Conservation (phyloP, 1,140 invertebrate genomes). For the Druon quercuslanigerum region DNA sequence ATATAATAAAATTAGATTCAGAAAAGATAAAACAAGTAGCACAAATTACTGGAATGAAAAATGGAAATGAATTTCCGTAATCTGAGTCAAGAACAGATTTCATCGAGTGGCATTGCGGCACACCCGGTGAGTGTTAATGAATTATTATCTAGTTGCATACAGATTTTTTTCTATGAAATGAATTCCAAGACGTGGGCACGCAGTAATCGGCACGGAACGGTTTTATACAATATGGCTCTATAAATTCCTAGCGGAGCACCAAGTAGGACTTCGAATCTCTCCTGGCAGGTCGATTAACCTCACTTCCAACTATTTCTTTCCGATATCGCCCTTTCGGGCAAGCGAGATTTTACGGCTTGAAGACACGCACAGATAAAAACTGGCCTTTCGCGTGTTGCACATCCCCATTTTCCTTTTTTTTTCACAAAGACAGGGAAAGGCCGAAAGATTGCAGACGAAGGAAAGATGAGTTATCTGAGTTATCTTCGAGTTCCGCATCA, state of each 20-base stretch:
- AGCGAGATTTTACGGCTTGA: slow-evolving; percentile 44
- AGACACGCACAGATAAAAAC: slow-evolving; percentile 51
- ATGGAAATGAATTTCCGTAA: slow-evolving; percentile 5
- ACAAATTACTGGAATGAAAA: not conserved
- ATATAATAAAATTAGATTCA: no score
- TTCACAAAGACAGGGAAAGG: slow-evolving; percentile 38
- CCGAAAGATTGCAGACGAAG: slow-evolving; percentile 39
- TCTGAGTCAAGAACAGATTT: not conserved
- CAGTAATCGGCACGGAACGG: slow-evolving; percentile 34
- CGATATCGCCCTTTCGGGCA: slow-evolving; percentile 44
- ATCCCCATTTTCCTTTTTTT: slow-evolving; percentile 31
- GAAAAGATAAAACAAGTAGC: not conserved
- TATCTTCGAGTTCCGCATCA: slow-evolving; percentile 39
- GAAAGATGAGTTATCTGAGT: slow-evolving; percentile 55
- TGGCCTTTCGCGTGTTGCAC: slow-evolving; percentile 39
- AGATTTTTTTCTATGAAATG: slow-evolving; percentile 5
- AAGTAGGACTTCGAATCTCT: slow-evolving; percentile 14
- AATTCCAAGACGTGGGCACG: slow-evolving; percentile 23
- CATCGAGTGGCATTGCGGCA: not conserved
- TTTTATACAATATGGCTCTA: slow-evolving; percentile 45
- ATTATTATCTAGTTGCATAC: slow-evolving; percentile 29
- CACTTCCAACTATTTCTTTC: slow-evolving; percentile 4
- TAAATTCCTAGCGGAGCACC: slow-evolving; percentile 37
- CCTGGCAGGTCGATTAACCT: slow-evolving; percentile 33
- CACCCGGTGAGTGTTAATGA: slow-evolving; percentile 12